Evolutionary conservation across 1,140 invertebrate genomes (phyloP).

Genomic region (Metopolophium dirhodum): DNA sequence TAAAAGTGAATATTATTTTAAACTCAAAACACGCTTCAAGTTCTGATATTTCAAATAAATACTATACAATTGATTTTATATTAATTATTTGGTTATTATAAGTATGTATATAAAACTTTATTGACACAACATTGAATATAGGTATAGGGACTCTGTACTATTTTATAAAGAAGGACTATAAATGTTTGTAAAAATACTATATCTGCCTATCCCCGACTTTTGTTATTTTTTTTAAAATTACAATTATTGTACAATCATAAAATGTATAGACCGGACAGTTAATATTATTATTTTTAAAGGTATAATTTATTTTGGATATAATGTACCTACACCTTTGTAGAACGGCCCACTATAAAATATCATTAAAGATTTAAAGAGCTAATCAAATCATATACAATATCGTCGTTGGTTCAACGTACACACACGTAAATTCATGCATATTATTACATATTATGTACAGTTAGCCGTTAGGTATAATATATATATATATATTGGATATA

Average conservation of each 20-base stretch:
- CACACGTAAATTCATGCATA: constrained; percentile 26
- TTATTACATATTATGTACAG: constrained; percentile 13
- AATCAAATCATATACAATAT: neutral
- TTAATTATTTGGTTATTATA: neutral
- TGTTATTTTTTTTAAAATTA: neutral
- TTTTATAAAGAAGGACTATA: neutral
- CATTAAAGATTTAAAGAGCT: neutral
- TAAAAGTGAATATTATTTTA: neutral
- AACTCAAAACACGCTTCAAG: neutral
- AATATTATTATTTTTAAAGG: neutral
- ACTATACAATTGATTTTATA: neutral
- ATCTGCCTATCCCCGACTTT: neutral
- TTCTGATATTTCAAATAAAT: neutral
- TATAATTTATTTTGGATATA: neutral
- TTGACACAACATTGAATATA: neutral
- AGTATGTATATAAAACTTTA: neutral
- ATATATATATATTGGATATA: neutral
- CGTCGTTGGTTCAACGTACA: neutral
- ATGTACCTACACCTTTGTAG: neutral
- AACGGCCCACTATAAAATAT: neutral
- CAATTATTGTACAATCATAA: neutral
- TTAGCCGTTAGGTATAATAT: neutral
- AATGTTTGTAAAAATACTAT: neutral
- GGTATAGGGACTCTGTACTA: too few relatives aligned
- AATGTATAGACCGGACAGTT: neutral